A percentile compares a stretch with the other conserved stretches of the same genome.
Conservation (phyloP, 2,797 vertebrate genomes). For the Ficedula albicollis region DNA sequence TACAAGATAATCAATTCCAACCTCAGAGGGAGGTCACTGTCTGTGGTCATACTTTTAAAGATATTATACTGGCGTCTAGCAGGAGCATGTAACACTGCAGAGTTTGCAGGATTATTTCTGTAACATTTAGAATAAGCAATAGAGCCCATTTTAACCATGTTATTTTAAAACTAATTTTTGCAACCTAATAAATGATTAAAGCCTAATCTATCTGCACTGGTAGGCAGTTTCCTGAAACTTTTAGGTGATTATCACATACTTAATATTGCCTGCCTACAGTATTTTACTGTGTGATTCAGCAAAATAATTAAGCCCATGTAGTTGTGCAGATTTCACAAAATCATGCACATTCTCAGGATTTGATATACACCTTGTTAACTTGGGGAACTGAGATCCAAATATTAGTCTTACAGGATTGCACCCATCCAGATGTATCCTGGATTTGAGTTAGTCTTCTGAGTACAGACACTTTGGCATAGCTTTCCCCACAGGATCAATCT, state of each 20-base stretch:
- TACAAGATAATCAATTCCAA: slow-evolving; percentile 31
- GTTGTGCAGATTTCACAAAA: background rate
- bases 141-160: background rate
- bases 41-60: slow-evolving; percentile 38
- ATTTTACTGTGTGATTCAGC: background rate
- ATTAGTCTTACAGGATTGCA: background rate
- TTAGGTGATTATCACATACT: background rate
- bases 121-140: slow-evolving; percentile 25
- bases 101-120: slow-evolving; percentile 61
- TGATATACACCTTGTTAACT: background rate
- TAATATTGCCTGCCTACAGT: background rate
- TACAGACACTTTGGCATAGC: background rate
- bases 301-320: background rate
- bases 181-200: slow-evolving; percentile 46
- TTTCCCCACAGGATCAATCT: background rate
- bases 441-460: background rate
- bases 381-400: background rate
- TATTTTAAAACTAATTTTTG: slow-evolving; percentile 29
- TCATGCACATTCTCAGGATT: background rate
- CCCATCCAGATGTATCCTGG: background rate
- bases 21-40: slow-evolving; percentile 6
- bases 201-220: background rate
- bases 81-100: slow-evolving; percentile 26
- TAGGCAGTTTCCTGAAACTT: slow-evolving; percentile 13
- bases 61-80: background rate